Percentiles rank a stretch among this genome's conserved stretches.
Conservation (phyloP, 2,113 vertebrate genomes). For the Pampusana beccarii region DNA sequence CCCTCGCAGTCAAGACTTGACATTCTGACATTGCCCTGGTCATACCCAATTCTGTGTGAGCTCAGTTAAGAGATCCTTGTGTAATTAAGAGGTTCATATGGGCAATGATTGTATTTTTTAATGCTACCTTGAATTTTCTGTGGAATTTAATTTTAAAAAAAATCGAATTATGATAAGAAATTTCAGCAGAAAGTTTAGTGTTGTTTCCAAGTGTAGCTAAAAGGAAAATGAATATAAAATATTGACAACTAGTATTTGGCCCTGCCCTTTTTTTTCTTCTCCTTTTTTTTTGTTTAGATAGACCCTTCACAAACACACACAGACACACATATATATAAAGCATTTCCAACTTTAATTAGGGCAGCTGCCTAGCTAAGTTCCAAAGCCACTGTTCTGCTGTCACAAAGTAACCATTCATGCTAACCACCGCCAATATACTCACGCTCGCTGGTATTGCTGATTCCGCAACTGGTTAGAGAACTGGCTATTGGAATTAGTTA, state of each 20-base stretch:
- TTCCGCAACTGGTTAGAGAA: neutral
- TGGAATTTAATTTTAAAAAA: neutral
- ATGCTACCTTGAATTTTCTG: neutral
- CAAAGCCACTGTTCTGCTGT: neutral
- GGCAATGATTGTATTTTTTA: neutral
- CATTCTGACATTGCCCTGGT: neutral
- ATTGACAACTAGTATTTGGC: neutral
- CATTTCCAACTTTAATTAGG: neutral
- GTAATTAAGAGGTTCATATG: neutral
- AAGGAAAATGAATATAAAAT: neutral
- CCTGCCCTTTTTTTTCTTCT: neutral
- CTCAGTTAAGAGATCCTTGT: neutral
- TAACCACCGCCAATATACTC: neutral
- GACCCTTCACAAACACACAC: neutral
- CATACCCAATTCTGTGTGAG: neutral
- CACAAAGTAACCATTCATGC: neutral
- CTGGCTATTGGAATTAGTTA: neutral
- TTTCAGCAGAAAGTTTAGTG: neutral
- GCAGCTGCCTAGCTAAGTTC: neutral
- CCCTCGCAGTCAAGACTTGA: rapidly evolving
- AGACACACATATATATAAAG: neutral
- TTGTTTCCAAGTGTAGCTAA: neutral
- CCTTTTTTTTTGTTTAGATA: neutral
- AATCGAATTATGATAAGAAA: neutral
- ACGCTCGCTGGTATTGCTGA: neutral